Percentiles rank a stretch among this genome's conserved stretches.
These are phyloP conservation scores for Hippopotamus amphibius DNA, from an alignment of 2,113 vertebrate genomes.

Conservation along the genomic window DNA sequence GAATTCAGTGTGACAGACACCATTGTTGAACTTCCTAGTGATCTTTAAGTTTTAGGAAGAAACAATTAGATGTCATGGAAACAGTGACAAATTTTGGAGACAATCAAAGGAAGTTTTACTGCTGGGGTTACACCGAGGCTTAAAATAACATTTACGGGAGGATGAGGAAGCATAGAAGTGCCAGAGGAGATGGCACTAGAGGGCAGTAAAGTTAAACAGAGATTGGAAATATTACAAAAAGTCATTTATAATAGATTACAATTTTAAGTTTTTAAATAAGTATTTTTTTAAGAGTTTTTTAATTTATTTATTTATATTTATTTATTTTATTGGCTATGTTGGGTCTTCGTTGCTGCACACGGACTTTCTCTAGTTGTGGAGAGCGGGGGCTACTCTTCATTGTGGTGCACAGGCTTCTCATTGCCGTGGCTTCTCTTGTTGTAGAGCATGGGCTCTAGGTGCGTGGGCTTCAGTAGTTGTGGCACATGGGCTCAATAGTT, in stretches of 20 bases:
- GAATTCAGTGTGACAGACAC: neutral
- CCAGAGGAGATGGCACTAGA: slow-evolving; percentile 65
- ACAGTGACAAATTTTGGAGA: slow-evolving; percentile 55
- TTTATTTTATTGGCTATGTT: too few relatives aligned
- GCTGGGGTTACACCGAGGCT: neutral
- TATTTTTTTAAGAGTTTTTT: neutral
- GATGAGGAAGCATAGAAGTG: neutral
- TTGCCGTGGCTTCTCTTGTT: too few relatives aligned
- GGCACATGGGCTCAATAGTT: too few relatives aligned
- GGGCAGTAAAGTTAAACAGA: slow-evolving; percentile 55
- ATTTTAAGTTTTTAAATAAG: neutral
- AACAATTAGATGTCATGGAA: slow-evolving; percentile 47
- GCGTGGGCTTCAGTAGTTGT: too few relatives aligned
- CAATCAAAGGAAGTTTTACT: slow-evolving; percentile 67
- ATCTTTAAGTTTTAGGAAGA: slow-evolving; percentile 32
- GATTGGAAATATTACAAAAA: neutral
- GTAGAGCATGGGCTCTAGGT: too few relatives aligned
- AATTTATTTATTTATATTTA: too few relatives aligned
- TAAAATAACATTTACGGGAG: neutral
- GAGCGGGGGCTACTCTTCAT: too few relatives aligned
- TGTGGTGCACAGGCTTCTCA: too few relatives aligned
- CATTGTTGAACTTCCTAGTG: neutral
- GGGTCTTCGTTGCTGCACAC: too few relatives aligned
- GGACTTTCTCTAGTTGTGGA: too few relatives aligned
- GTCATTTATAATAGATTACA: neutral